These are phyloP conservation scores for Meriones psammophilus DNA, from an alignment of 2,797 vertebrate genomes.

Conservation along the genomic window DNA sequence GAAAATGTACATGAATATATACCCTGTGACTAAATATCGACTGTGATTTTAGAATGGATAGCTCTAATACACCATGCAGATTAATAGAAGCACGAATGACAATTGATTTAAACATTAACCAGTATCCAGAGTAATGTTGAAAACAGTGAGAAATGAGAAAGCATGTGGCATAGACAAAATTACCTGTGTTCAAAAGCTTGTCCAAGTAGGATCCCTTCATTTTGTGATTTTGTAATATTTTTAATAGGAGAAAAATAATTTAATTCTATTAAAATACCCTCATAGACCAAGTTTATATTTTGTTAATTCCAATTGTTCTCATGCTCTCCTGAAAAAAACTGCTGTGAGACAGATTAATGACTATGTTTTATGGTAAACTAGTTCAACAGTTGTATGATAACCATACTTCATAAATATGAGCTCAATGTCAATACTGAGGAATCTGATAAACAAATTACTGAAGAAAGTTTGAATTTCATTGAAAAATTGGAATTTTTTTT, in stretches of 20 bases:
- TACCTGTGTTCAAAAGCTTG: not conserved
- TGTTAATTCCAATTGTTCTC: not conserved
- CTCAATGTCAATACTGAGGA: not conserved
- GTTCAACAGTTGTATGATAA: not conserved
- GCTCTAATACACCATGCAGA: not conserved
- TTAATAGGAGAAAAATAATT: not conserved
- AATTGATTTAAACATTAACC: not conserved
- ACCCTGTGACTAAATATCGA: not conserved
- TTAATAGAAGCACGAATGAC: too few relatives aligned
- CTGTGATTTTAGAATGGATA: not conserved
- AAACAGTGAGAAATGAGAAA: not conserved
- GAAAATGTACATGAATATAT: not conserved
- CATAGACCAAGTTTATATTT: slow-evolving; percentile 7
- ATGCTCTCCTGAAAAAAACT: slow-evolving; percentile 9
- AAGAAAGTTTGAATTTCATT: not conserved
- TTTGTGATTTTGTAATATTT: slow-evolving; percentile 41
- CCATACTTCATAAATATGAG: slow-evolving; percentile 39
- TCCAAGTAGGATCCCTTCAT: not conserved
- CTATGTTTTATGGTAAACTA: not conserved
- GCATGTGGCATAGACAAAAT: not conserved
- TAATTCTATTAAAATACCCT: not conserved
- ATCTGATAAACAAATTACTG: not conserved
- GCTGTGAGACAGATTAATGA: not conserved
- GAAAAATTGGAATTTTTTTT: not conserved
- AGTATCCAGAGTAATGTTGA: not conserved